Evolutionary conservation across 1,140 invertebrate genomes (phyloP), one percentile per base, ranked within the genome.

Genomic region (Mactra quadrangularis): DNA sequence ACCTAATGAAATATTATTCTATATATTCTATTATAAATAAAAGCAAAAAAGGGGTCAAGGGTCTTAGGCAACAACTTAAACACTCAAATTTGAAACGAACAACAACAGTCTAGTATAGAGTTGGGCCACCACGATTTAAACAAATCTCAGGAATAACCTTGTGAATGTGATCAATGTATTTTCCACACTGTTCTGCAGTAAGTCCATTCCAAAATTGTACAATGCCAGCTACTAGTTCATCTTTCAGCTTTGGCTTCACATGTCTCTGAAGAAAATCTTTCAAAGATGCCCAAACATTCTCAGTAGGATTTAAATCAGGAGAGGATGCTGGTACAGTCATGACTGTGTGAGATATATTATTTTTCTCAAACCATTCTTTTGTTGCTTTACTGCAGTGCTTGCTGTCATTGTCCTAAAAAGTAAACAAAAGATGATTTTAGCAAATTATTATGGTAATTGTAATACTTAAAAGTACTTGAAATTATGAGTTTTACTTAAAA

Each of bases 371-470:
- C 66, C 66, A 70, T 27, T 17, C 66, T 45, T 11, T 70, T n/a
- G 66, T 70, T 27, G 35, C 11, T 50, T 70, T 70, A 50, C 66
- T 70, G 7, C n/a, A 47, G 41, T 70, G 66, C 27, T 70, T 70
- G 11, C 25, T 29, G 47, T 70, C 66, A 70, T 70, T 70, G 66
- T 70, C 66, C 66, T 70, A 41, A 45, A 47, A 70, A 13, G 35
- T 19, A 33, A 31, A 64, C 17, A 53, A n/a, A 53, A n/a, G n/a
- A n/a, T n/a, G n/a, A n/a, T n/a, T n/a, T n/a, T n/a, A n/a, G n/a
- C n/a, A n/a, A n/a, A n/a, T n/a, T n/a, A n/a, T n/a, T n/a, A n/a
- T n/a, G n/a, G n/a, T n/a, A n/a, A n/a, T n/a, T n/a, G n/a, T n/a
- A n/a, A n/a, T n/a, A n/a, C n/a, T n/a, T n/a, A n/a, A n/a, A n/a